Evolutionary conservation across 1,140 invertebrate genomes (phyloP).

Genomic region (Diprion similis): DNA sequence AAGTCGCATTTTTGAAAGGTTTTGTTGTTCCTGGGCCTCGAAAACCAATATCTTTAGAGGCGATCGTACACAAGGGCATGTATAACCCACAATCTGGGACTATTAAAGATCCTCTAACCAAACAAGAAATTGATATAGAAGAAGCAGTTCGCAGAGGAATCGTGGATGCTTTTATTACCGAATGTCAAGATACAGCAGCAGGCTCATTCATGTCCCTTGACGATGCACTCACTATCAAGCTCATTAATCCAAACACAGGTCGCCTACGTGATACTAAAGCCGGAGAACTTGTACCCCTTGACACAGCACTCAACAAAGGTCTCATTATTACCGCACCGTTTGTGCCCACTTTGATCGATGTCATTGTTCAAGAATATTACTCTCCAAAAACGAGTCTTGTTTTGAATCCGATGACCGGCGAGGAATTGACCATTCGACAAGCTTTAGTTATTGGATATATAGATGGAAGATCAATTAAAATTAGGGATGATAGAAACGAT

Average conservation of each 20-base stretch:
- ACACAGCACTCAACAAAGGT: conserved; percentile 72
- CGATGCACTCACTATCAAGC: conserved; percentile 70
- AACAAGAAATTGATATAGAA: conserved; percentile 73
- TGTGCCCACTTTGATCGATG: conserved; percentile 74
- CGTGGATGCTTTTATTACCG: conserved; percentile 82
- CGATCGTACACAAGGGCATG: conserved; percentile 72
- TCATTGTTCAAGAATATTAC: conserved; percentile 83
- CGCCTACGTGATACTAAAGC: conserved; percentile 73
- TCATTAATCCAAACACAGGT: conserved; percentile 74
- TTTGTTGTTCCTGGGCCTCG: conserved; percentile 70
- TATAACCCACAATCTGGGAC: conserved; percentile 76
- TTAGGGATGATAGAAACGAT: conserved; percentile 78
- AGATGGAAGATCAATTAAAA: conserved; percentile 72
- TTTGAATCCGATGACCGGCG: conserved; percentile 80
- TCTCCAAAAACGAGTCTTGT: conserved; percentile 77
- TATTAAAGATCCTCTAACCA: conserved; percentile 75
- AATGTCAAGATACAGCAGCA: conserved; percentile 78
- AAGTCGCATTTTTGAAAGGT: conserved; percentile 74
- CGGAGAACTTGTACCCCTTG: conserved; percentile 70
- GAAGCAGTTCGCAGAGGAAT: conserved; percentile 82
- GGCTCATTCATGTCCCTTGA: conserved; percentile 73
- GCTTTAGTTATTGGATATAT: conserved; percentile 77
- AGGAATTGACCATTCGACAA: conserved; percentile 74
- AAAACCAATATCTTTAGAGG: conserved; percentile 79
- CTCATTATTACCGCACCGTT: conserved; percentile 75